phyloP scores from a whole-genome alignment of 2,888 invertebrate genomes.

The Cheiracanthium punctorium region DNA sequence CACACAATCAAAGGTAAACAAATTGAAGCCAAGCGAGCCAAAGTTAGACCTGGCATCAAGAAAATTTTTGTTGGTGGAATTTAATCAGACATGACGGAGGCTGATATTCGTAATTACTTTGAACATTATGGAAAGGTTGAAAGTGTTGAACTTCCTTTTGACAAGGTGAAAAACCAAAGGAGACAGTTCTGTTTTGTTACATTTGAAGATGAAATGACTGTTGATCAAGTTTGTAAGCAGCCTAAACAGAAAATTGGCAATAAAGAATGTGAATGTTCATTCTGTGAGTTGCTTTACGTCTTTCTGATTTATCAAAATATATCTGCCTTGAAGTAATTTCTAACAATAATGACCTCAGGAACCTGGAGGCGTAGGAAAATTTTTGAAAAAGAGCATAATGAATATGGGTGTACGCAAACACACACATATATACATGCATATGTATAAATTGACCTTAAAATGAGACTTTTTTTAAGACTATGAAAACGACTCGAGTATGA shows the following conservation, averaged over 20 bases:
- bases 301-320: too few species aligned
- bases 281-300: too few species aligned
- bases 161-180: slow-evolving; percentile 96
- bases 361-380: too few species aligned
- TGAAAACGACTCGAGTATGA: too few species aligned
- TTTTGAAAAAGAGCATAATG: too few species aligned
- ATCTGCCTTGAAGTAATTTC: too few species aligned
- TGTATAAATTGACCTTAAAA: too few species aligned
- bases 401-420: too few species aligned
- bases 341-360: too few species aligned
- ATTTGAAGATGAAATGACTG: slow-evolving; percentile 95
- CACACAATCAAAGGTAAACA: slow-evolving; percentile 96
- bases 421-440: too few species aligned
- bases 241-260: slow-evolving; percentile 95
- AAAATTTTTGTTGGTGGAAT: slow-evolving; percentile 98
- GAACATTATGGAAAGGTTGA: slow-evolving; percentile 86
- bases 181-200: slow-evolving; percentile 98
- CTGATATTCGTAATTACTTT: slow-evolving; percentile 94
- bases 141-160: slow-evolving; percentile 92
- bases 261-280: slow-evolving; percentile 95
- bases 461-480: too few species aligned
- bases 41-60: slow-evolving; percentile 87
- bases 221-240: slow-evolving; percentile 91
- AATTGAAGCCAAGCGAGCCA: slow-evolving; percentile 96
- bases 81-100: slow-evolving; percentile 92